Base-by-base conservation (phyloP, 2,888 invertebrate species). In the Spodoptera exigua region DNA sequence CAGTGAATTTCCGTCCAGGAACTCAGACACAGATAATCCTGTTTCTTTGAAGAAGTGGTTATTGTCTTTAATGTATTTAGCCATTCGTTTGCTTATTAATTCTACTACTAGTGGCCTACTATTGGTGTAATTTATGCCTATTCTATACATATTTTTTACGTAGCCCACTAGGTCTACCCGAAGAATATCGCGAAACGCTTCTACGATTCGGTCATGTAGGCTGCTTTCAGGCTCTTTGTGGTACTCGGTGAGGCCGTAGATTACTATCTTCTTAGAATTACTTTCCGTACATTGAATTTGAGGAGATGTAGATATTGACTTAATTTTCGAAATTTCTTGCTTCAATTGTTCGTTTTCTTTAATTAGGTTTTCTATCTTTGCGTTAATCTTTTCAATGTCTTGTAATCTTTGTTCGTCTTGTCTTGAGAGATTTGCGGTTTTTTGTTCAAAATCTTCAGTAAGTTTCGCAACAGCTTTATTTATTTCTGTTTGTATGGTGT, bases 221-320 rank as follows among this genome's bases (percentile, higher is more conserved):
- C 34, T 34, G 7, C 14, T 14, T 14, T 45, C 45, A 34, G 45
- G 46, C 3, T 46, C 46, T 46, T 46, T 46, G 0, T 0, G 14
- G 46, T 46, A 46, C 9, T 46, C 46, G 10, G 46, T 2, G 7
- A 46, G 18, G 46, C 46, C 46, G 7, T 46, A 46, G 35, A 46
- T 46, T 3, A 46, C 46, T 0, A 46, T 46, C 18, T 46, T 46
- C 18, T 46, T 35, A n/a, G n/a, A 46, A 17, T 46, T 46, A 5
- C 12, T 35, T 46, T 46, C 46, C n/a, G 3, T 46, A 7, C 46
- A 46, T 35, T 17, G 12, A 5, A 35, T 10, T n/a, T 5, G 2
- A 9, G 17, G 46, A 18, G n/a, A 12, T 0, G 35, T 35, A 12
- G 35, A 11, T 17, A 12, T 36, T 2, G 5, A 2, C 18, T 46